These are phyloP conservation scores for Diaprepes abbreviatus DNA, from an alignment of 2,888 invertebrate genomes.

Conservation along the genomic window DNA sequence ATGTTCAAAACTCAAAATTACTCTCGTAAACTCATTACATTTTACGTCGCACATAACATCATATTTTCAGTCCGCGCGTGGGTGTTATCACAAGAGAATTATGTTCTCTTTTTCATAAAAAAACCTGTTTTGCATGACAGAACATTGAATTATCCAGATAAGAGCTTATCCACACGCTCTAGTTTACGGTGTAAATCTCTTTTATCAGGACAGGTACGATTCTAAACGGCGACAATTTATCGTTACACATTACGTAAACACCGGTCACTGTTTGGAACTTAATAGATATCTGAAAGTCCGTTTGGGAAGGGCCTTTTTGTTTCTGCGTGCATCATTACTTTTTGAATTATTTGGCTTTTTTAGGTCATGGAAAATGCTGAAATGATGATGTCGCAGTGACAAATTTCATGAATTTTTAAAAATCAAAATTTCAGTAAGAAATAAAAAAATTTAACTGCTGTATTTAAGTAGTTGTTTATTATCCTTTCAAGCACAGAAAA, in stretches of 20 bases:
- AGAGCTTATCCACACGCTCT: constrained; percentile 32
- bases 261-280: constrained; percentile 1
- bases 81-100: neutral
- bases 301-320: no score
- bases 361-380: no score
- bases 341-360: no score
- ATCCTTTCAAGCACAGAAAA: no score
- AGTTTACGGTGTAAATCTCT: constrained; percentile 37
- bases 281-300: neutral
- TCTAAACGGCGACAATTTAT: constrained; percentile 33
- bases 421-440: no score
- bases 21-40: neutral
- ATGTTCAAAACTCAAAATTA: neutral
- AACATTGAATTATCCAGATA: constrained; percentile 36
- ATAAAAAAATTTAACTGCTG: no score
- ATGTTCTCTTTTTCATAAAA: constrained; percentile 4
- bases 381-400: no score
- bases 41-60: neutral
- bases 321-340: no score
- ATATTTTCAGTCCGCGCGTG: neutral
- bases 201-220: constrained; percentile 40
- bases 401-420: no score
- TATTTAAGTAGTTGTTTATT: no score
- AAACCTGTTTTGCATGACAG: constrained; percentile 36
- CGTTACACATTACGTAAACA: constrained; percentile 19